A percentile compares a stretch with the other conserved stretches of the same genome.
Conservation (phyloP, 1,140 invertebrate species). For the fruit fly (Drosophila melanogaster) region Release_6_plus_ISO1_MT NT_033777.3:16792001-16792500, state of each 20-base stretch:
- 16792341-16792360: slow-evolving; percentile 34
- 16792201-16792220: too few relatives aligned
- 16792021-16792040: neutral
- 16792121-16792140: slow-evolving; percentile 1
- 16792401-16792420: slow-evolving; percentile 84
- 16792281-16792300: neutral
- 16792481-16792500: slow-evolving; percentile 79
- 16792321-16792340: slow-evolving; percentile 19
- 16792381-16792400: slow-evolving; percentile 84
- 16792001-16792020: slow-evolving; percentile 7
- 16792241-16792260: too few relatives aligned
- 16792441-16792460: slow-evolving; percentile 83
- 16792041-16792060: slow-evolving; percentile 17
- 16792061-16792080: slow-evolving; percentile 13
- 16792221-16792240: too few relatives aligned
- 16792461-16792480: slow-evolving; percentile 24
- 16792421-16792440: slow-evolving; percentile 84
- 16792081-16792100: slow-evolving; percentile 1
- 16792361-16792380: slow-evolving; percentile 10
- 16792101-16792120: slow-evolving; percentile 3
- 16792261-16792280: neutral
- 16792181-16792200: too few relatives aligned
- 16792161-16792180: too few relatives aligned
- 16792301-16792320: slow-evolving; percentile 1
- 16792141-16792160: neutral